Conservation (phyloP, 2,888 invertebrate genomes). For the Philereme transversata region DNA sequence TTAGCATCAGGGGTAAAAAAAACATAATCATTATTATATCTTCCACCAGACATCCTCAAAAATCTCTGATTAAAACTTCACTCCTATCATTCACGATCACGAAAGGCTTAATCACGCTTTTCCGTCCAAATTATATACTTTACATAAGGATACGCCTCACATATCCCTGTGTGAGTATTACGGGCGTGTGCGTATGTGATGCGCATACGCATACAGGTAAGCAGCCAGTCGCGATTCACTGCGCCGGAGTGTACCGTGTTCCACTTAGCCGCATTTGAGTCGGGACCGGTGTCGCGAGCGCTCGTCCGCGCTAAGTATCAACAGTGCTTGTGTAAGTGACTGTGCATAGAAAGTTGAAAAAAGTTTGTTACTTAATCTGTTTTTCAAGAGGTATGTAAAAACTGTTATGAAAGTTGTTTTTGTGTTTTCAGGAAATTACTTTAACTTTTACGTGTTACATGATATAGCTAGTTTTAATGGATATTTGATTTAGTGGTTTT, state of each 20-base stretch:
- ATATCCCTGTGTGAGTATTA: conserved; percentile 51
- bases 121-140: conserved; percentile 67
- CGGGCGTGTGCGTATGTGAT: conserved; percentile 45
- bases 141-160: conserved; percentile 55
- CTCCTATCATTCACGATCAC: conserved; percentile 50
- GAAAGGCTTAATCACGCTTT: conserved; percentile 65
- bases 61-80: conserved; percentile 42
- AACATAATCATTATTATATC: background rate
- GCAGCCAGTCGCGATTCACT: conserved; percentile 55
- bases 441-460: conserved; percentile 16
- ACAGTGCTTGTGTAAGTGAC: conserved; percentile 55
- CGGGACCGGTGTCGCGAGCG: conserved; percentile 53
- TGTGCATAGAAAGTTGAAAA: conserved; percentile 45
- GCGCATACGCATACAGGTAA: conserved; percentile 39
- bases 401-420: conserved; percentile 33
- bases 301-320: conserved; percentile 51
- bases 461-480: background rate
- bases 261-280: conserved; percentile 82
- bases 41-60: conserved; percentile 40
- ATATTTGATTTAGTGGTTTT: background rate
- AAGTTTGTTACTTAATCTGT: conserved; percentile 41
- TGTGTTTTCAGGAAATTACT: conserved; percentile 34
- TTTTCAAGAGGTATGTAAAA: conserved; percentile 39
- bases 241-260: conserved; percentile 72
- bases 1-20: background rate